Evolutionary conservation across 2,113 vertebrate genomes (phyloP).

Genomic region (Uria lomvia): DNA sequence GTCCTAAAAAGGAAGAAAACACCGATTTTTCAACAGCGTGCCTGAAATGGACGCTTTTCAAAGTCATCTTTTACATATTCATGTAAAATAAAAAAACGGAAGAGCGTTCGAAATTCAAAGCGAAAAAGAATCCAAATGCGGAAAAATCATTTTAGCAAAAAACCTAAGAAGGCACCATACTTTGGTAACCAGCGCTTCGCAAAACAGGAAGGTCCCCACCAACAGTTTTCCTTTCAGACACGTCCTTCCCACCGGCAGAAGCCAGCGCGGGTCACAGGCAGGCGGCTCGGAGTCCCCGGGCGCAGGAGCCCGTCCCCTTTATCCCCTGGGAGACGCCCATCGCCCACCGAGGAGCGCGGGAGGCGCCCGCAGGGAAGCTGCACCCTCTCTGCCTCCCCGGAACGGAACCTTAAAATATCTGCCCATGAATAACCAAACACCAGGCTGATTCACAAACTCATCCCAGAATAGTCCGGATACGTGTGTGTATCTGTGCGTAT

Average conservation of each 20-base stretch:
- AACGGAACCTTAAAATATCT: background rate
- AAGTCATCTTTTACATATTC: accelerated
- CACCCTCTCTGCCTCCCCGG: accelerated
- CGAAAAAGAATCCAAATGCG: background rate
- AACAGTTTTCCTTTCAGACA: background rate
- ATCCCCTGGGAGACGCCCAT: background rate
- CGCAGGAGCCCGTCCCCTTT: accelerated
- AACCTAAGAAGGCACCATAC: background rate
- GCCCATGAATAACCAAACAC: background rate
- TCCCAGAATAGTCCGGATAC: background rate
- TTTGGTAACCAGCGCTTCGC: background rate
- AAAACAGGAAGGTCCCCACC: background rate
- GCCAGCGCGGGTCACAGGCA: background rate
- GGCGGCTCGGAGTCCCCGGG: accelerated
- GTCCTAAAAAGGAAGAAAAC: background rate
- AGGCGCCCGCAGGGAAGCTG: background rate
- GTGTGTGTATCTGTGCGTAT: accelerated
- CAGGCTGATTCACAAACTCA: background rate
- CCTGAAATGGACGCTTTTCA: background rate
- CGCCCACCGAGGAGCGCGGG: accelerated
- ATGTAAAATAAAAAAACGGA: background rate
- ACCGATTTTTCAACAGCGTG: accelerated
- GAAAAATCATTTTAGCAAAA: background rate
- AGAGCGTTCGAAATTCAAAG: background rate
- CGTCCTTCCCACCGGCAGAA: background rate